phyloP scores from a whole-genome alignment of 2,797 vertebrate genomes.

The Oophaga sylvatica region DNA sequence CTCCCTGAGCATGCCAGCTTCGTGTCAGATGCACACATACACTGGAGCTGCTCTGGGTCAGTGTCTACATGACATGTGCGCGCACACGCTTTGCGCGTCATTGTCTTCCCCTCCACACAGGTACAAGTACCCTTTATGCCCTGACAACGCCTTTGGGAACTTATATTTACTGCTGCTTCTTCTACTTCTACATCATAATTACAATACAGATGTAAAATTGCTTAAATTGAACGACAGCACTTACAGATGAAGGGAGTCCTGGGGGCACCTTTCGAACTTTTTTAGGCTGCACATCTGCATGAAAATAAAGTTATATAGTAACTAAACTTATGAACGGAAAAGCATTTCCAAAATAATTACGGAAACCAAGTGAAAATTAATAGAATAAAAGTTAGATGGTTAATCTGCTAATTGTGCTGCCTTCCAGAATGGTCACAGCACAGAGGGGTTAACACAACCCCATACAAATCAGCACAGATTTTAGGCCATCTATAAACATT shows the following conservation, averaged over 20 bases:
- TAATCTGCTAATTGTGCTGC: not conserved
- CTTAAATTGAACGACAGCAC: slow-evolving; percentile 46
- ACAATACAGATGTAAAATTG: not conserved
- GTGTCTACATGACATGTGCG: no score
- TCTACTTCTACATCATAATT: not conserved
- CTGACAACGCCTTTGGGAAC: no score
- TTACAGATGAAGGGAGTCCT: slow-evolving; percentile 97
- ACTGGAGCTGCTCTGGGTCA: no score
- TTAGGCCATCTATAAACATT: no score
- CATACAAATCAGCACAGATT: no score
- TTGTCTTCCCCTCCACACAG: no score
- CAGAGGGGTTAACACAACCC: not conserved
- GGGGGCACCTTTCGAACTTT: slow-evolving; percentile 98
- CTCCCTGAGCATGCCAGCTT: no score
- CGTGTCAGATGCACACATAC: no score
- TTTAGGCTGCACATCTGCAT: slow-evolving; percentile 90
- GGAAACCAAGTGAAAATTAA: not conserved
- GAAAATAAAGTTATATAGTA: not conserved
- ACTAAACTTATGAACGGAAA: not conserved
- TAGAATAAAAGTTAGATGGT: not conserved
- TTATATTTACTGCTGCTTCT: not conserved
- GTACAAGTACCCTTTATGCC: no score
- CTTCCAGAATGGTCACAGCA: not conserved
- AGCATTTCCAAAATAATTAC: not conserved
- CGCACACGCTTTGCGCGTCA: no score